Evolutionary conservation across 92 coral and sea anemone genomes (phyloP).

Genomic region (Palythoa grandis): DNA sequence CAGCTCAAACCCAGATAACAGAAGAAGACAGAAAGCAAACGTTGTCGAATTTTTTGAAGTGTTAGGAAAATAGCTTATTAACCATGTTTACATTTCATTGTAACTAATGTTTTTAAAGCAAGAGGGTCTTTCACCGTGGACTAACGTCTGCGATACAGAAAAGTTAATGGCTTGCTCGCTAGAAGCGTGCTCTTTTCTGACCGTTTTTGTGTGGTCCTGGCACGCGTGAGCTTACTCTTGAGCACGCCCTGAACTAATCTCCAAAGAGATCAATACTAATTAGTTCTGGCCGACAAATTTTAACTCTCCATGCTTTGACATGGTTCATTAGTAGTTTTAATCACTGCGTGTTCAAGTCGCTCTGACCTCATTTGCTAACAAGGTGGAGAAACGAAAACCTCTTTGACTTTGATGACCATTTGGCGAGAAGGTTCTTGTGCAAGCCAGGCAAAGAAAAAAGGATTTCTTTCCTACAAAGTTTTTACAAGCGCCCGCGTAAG

Average conservation of each 20-base stretch:
- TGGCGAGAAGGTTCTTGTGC: not conserved
- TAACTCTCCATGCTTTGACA: conserved; percentile 28
- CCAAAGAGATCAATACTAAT: conserved; percentile 25
- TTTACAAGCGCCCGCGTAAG: not conserved
- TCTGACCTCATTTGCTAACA: conserved; percentile 42
- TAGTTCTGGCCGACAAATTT: conserved; percentile 15
- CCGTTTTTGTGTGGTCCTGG: conserved; percentile 32
- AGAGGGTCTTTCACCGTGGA: not conserved
- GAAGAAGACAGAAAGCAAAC: conserved; percentile 16
- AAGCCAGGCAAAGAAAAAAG: not conserved
- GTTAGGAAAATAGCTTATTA: conserved; percentile 32
- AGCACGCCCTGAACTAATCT: conserved; percentile 11
- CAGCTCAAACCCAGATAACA: conserved; percentile 16
- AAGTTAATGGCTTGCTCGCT: not conserved
- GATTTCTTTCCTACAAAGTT: not conserved
- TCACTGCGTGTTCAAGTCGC: not conserved
- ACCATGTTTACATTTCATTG: conserved; percentile 31
- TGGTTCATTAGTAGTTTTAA: conserved; percentile 29
- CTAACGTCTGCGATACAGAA: not conserved
- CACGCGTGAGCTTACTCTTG: not conserved
- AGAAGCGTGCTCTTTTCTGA: not conserved
- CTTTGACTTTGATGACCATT: not conserved
- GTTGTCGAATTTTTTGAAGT: conserved; percentile 11
- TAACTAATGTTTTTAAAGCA: conserved; percentile 33
- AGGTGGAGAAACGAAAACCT: conserved; percentile 34